Base-by-base conservation (phyloP, 64 coral and sea anemone species). In the Astreopora myriophthalma region DNA sequence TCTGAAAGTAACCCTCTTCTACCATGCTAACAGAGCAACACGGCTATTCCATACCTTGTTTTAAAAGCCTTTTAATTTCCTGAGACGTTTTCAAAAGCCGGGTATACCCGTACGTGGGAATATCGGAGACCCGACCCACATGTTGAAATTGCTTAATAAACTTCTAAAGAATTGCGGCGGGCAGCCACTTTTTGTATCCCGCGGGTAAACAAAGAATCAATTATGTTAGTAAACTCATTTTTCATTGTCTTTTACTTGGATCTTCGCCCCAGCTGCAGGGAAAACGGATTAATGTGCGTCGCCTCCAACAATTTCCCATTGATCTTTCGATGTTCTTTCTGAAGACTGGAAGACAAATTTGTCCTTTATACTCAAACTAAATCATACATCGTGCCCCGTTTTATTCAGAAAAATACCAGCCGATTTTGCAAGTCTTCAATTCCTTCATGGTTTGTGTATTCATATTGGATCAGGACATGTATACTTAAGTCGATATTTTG, bases 181-280 rank as follows among this genome's bases (percentile, higher is more conserved):
- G 20, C 79, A 83, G 26, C 49, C 52, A 64, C 23, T 83, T 64
- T 83, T 25, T 83, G 20, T 64, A 83, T 65, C 57, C 33, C 31
- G 61, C 55, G 20, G 57, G 79, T 83, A 83, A 83, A 83, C 79
- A 83, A 83, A 83, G 57, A 38, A 22, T 60, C 79, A 57, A 83
- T 83, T 83, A 83, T 34, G 57, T 2, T 60, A 38, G 33, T 36
- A 63, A 83, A 83, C 52, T 13, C 17, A 4, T 64, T 64, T 83
- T 33, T 57, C 33, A 64, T 34, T 64, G 8, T 33, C 5, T 83
- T 57, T 11, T 64, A 34, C 51, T 16, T 64, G 61, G 34, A 83
- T 37, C 57, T 58, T 83, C 5, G 57, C 32, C 32, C 17, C 52
- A 83, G 57, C 55, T 83, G 79, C 6, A 83, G 9, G 0, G 19